Base-by-base conservation (phyloP, 2,113 vertebrate genomes). In the Eurystomus gularis region DNA sequence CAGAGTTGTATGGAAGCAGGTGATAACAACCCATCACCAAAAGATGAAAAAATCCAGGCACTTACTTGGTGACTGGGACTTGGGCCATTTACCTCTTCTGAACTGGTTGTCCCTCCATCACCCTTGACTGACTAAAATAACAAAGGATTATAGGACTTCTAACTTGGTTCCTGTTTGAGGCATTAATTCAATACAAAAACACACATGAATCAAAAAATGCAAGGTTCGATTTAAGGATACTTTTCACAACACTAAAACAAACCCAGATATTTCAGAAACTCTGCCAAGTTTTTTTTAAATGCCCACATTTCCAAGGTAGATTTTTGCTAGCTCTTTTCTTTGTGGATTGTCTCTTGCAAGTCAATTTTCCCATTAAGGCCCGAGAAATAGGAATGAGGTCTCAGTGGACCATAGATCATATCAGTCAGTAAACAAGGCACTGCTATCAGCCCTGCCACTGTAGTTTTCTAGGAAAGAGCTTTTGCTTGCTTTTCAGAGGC, bases 81-180 rank as follows among this genome's bases (percentile, higher is more conserved):
- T 91, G 96, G 97, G 58, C 48, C 97, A 64, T 93, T 91, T 94
- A 89, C 62, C 66, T 97, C 97, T 90, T 96, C 96, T 3, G 94
- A 29, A 33, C 57, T 85, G 88, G 90, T 37, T 87, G 28, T 88
- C 52, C 94, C 97, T 95, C 66, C 97, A 86, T 92, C 96, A 84
- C 94, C 97, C 94, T 70, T 98, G 96, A 96, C 96, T 97, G 98
- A 97, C 98, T 98, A 98, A 95, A 98, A 98, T 42, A 93, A 97
- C 94, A 98, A 97, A 97, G 94, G 95, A 94, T 96, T 80, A 95
- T 68, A 33, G 82, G 62, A 55, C 79, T 94, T 96, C 92, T 82
- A 64, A 61, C 51, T 40, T 48, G 16, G 52, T 18, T 89, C 39
- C 62, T 75, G 39, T 69, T 89, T 85, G 81, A 97, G 78, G 62